Evolutionary conservation across 2,888 invertebrate genomes (phyloP), one percentile per base, ranked within the genome.

Genomic region (Apamea crenata): DNA sequence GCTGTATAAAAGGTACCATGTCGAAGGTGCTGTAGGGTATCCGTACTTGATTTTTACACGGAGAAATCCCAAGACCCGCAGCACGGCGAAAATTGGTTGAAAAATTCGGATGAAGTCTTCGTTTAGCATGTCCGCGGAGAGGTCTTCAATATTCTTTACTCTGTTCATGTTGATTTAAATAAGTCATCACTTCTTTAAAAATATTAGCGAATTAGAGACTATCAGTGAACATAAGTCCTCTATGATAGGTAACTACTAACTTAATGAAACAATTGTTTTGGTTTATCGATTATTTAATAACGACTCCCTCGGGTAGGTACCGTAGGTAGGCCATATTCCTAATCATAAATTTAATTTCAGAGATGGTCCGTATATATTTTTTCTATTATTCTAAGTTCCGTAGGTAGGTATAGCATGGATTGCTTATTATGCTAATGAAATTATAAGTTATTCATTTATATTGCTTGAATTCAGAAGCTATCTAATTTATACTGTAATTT

Each of bases 41-140:
- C 91, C 92, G 81, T 94, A 87, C 69, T 94, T 88, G 6, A 95
- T 90, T 25, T 91, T 86, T 0, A 95, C 93, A 61, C 93, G 91
- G 53, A 92, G 90, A n/a, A 91, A 90, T 4, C 95, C 95, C 0
- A 94, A 76, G 21, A 92, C 32, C 4, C 78, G 87, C 82, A 93
- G 92, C 6, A 92, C 63, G 5, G 86, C 77, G 78, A 94, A 93
- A 50, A 93, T 87, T 0, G 93, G 92, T 84, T 85, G 88, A 74
- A 95, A 95, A 61, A 93, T 88, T 77, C 87, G 82, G 16, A 93
- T 84, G 56, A 95, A 95, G 53, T 95, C 93, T 10, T 95, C 93
- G 50, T 94, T 93, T 66, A 96, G 85, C 36, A 94, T 91, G 81
- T 95, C 95, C 40, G 87, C 89, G 2, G 92, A 91, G 7, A 95